Base-by-base conservation (phyloP, 1,140 invertebrate genomes). In the Daktulosphaira vitifoliae region DNA sequence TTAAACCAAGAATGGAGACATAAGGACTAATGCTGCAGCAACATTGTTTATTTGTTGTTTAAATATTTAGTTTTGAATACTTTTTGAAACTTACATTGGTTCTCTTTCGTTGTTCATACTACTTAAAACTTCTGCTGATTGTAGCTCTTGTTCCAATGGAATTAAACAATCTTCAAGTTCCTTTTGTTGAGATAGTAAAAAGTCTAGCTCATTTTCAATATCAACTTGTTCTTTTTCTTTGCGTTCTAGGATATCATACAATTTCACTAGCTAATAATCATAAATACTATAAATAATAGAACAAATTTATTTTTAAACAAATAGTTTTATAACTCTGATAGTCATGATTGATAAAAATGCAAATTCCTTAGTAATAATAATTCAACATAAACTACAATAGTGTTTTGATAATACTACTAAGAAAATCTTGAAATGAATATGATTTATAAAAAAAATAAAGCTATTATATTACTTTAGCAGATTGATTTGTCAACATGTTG, bases 121-220 rank as follows among this genome's bases (percentile, higher is more conserved):
- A 22, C 65, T 51, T 18, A 53, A 42, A 44, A 53, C 65, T 52
- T 66, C 80, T 65, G 83, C 83, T 56, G 71, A 71, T 1, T 77
- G 76, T 15, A 88, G 74, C 71, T 90, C 87, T 68, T 87, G 87
- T 76, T 97, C 92, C 37, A 97, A 75, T 0, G 92, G 91, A 1
- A 80, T 78, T 13, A 97, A 78, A 33, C 92, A 79, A 66, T 94
- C 89, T 74, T 96, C 90, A 4, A 97, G 75, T 73, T 98, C 94
- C 68, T 87, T 85, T 75, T 97, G 93, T 72, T 97, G 93, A 0
- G 88, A 85, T 66, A 89, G 79, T 56, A 97, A 88, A 74, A 96
- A 96, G 75, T 97, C 92, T n/a, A 97, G 74, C 73, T 96, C 92
- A 67, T 93, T 87, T 72, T 96, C 92, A 16, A 97, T 75, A 67